Evolutionary conservation across 2,888 invertebrate genomes (phyloP).

Genomic region (Leucania comma): DNA sequence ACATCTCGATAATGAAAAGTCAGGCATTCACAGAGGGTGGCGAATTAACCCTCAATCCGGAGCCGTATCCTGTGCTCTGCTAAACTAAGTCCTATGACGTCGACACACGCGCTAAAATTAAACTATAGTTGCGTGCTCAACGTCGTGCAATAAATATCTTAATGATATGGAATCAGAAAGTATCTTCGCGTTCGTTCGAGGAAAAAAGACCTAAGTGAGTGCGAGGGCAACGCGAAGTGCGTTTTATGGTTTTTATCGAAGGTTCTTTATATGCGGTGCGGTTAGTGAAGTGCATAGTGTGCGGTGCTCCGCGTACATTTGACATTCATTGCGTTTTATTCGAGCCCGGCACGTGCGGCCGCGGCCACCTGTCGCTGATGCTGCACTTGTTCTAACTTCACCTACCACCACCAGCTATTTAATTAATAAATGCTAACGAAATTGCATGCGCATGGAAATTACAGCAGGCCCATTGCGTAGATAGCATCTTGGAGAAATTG

Average conservation of each 20-base stretch:
- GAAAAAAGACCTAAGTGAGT: slow-evolving; percentile 75
- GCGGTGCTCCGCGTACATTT: slow-evolving; percentile 78
- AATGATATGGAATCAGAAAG: slow-evolving; percentile 90
- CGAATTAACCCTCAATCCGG: slow-evolving; percentile 82
- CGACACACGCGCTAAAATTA: slow-evolving; percentile 79
- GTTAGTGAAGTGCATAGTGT: slow-evolving; percentile 56
- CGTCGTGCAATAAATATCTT: slow-evolving; percentile 88
- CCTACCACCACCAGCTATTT: slow-evolving; percentile 54
- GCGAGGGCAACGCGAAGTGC: slow-evolving; percentile 67
- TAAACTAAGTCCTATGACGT: slow-evolving; percentile 80
- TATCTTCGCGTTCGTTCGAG: slow-evolving; percentile 76
- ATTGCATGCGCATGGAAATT: slow-evolving; percentile 51
- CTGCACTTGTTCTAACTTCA: slow-evolving; percentile 78
- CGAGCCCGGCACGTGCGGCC: slow-evolving; percentile 84
- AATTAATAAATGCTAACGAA: slow-evolving; percentile 65
- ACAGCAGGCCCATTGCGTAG: not conserved
- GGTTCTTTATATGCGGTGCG: slow-evolving; percentile 67
- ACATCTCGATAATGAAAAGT: slow-evolving; percentile 91
- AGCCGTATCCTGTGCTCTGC: slow-evolving; percentile 64
- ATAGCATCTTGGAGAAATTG: slow-evolving; percentile 17
- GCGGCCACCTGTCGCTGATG: slow-evolving; percentile 87
- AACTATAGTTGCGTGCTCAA: slow-evolving; percentile 70
- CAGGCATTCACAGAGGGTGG: slow-evolving; percentile 89
- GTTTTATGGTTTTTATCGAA: slow-evolving; percentile 71
- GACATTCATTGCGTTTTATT: slow-evolving; percentile 90